phyloP scores from a whole-genome alignment of 2,888 invertebrate genomes.

The Alloplasta piceator region DNA sequence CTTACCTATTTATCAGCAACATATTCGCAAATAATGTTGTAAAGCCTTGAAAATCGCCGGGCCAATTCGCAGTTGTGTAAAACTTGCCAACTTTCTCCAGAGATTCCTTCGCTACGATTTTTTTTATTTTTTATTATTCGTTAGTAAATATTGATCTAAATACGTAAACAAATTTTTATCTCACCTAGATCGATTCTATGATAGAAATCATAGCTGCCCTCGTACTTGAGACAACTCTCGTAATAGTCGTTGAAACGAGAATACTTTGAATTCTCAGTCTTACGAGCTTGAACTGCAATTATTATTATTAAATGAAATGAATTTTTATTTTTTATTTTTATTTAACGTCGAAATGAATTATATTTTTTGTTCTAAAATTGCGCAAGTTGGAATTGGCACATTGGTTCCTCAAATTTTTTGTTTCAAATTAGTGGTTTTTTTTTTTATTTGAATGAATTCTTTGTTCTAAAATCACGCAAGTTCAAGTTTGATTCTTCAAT shows the following conservation, averaged over 20 bases:
- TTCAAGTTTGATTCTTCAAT: too few species aligned
- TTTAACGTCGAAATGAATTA: too few species aligned
- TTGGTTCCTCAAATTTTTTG: too few species aligned
- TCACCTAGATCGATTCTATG: conserved; percentile 48
- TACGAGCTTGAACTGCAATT: conserved; percentile 68
- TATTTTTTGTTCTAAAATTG: too few species aligned
- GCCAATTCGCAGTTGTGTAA: conserved; percentile 60
- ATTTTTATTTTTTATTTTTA: too few species aligned
- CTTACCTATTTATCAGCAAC: conserved; percentile 71
- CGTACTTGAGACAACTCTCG: conserved; percentile 73
- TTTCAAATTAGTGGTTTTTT: too few species aligned
- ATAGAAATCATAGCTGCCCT: conserved; percentile 44
- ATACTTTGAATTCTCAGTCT: conserved; percentile 8
- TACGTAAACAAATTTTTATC: neutral
- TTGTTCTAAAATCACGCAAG: too few species aligned
- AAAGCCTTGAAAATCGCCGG: conserved; percentile 51
- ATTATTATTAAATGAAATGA: too few species aligned
- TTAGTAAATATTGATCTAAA: conserved; percentile 13
- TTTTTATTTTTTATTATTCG: neutral
- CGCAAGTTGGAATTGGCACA: too few species aligned
- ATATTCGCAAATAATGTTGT: conserved; percentile 69
- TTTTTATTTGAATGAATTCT: too few species aligned
- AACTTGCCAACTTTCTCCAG: conserved; percentile 69
- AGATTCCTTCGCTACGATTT: conserved; percentile 62
- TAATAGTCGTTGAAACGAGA: conserved; percentile 69